These are phyloP conservation scores for Gymnothorax reevesii DNA, from an alignment of 2,797 vertebrate genomes.

Conservation along the genomic window DNA sequence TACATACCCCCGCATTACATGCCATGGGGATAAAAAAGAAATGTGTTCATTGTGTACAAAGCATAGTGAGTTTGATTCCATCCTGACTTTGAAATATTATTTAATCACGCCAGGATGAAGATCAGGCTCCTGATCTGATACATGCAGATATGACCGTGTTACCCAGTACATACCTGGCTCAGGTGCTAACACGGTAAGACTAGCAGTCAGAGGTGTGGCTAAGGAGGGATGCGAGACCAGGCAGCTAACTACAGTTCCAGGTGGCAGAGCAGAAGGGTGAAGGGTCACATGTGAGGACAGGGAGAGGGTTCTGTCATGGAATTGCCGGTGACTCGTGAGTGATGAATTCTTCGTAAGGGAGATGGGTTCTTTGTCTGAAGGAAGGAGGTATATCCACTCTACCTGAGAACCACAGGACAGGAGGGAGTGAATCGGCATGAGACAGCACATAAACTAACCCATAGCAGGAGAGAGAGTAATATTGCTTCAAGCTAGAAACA, in stretches of 20 bases:
- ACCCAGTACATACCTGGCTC: slow-evolving; percentile 51
- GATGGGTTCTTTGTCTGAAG: slow-evolving; percentile 52
- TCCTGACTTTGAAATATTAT: neutral
- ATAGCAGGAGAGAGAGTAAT: neutral
- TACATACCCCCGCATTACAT: too few relatives aligned
- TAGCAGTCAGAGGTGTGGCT: slow-evolving; percentile 60
- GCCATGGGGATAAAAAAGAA: neutral
- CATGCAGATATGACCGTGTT: neutral
- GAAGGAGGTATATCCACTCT: slow-evolving; percentile 70
- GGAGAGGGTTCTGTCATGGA: slow-evolving; percentile 72
- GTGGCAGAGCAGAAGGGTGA: slow-evolving; percentile 37
- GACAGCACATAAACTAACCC: neutral
- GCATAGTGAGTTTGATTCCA: neutral
- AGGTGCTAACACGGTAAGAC: slow-evolving; percentile 55
- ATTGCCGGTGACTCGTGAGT: slow-evolving; percentile 79
- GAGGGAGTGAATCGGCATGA: neutral
- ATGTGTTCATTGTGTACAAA: neutral
- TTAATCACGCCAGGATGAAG: neutral
- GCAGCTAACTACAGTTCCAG: slow-evolving; percentile 75
- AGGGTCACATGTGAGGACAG: slow-evolving; percentile 71
- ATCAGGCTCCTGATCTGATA: neutral
- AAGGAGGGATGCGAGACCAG: slow-evolving; percentile 74
- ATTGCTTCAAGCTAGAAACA: neutral
- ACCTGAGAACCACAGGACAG: slow-evolving; percentile 61
- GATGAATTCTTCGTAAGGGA: slow-evolving; percentile 54